phyloP scores from a whole-genome alignment of 2,888 invertebrate species.

The Tetrapedia diversipes region DNA sequence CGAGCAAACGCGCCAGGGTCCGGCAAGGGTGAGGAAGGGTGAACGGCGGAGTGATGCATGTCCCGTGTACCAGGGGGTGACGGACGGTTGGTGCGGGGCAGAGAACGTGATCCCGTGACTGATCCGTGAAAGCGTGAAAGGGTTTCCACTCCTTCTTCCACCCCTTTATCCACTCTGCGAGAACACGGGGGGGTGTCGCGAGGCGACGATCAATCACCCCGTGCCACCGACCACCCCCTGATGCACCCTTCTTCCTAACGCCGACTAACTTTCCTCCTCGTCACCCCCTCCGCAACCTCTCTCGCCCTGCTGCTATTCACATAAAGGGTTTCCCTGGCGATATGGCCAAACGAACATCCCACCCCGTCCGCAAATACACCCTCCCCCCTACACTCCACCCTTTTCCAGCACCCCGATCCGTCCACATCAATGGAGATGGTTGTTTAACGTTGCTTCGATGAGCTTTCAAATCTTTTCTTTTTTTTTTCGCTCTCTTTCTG shows the following conservation, averaged over 20 bases:
- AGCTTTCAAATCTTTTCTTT: background rate
- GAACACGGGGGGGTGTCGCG: slow-evolving; percentile 77
- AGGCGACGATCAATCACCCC: slow-evolving; percentile 80
- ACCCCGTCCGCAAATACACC: slow-evolving; percentile 57
- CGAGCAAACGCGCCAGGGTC: slow-evolving; percentile 48
- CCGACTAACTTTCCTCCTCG: slow-evolving; percentile 44
- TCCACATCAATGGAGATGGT: slow-evolving; percentile 45
- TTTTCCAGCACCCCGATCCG: slow-evolving; percentile 31
- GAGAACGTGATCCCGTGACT: slow-evolving; percentile 78
- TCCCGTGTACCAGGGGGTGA: slow-evolving; percentile 60
- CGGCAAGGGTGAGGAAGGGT: slow-evolving; percentile 23
- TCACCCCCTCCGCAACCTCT: background rate
- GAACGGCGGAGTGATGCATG: slow-evolving; percentile 68
- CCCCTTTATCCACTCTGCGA: slow-evolving; percentile 76
- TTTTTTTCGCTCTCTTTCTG: background rate
- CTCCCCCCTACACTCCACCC: slow-evolving; percentile 8
- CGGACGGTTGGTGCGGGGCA: slow-evolving; percentile 48
- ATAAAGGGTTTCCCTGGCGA: slow-evolving; percentile 69
- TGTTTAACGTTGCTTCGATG: slow-evolving; percentile 45
- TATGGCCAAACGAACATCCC: slow-evolving; percentile 65
- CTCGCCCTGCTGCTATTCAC: slow-evolving; percentile 62
- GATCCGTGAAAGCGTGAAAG: slow-evolving; percentile 79
- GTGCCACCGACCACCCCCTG: slow-evolving; percentile 67
- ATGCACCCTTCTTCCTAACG: slow-evolving; percentile 60
- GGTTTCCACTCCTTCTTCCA: slow-evolving; percentile 75